A percentile compares a stretch with the other conserved stretches of the same genome.
These are phyloP conservation scores for Holocentrus rufus DNA, from an alignment of 2,797 vertebrate species.

Conservation along the genomic window DNA sequence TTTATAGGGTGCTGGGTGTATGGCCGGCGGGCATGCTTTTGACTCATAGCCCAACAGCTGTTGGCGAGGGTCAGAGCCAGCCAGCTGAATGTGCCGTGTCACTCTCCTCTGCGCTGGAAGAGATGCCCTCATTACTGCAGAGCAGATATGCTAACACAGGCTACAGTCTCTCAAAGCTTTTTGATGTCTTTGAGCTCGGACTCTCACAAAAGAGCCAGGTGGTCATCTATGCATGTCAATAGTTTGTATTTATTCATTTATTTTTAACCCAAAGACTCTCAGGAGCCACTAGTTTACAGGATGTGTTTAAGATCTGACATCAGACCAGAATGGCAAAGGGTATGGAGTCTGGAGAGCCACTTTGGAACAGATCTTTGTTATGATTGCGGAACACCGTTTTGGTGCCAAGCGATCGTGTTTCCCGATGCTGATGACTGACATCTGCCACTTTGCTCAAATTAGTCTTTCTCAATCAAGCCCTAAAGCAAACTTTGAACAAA, in stretches of 20 bases:
- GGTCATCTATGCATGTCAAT: neutral
- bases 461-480: no score
- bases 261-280: no score
- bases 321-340: no score
- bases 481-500: no score
- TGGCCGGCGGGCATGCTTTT: slow-evolving; percentile 47
- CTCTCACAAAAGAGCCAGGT: neutral
- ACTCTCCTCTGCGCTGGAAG: slow-evolving; percentile 8
- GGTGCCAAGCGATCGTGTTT: no score
- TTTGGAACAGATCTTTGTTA: neutral
- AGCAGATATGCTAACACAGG: neutral
- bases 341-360: no score
- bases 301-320: no score
- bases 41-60: slow-evolving; percentile 62
- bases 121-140: neutral
- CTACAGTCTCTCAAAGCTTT: neutral
- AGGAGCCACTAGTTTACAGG: no score
- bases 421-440: neutral
- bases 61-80: slow-evolving; percentile 44
- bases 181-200: neutral
- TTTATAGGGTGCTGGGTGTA: slow-evolving; percentile 71
- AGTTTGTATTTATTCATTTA: no score
- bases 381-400: no score
- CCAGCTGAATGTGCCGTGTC: slow-evolving; percentile 60
- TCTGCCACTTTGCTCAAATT: no score